Evolutionary conservation across 2,888 invertebrate species (phyloP).

Genomic region (Lepidonotus clava): DNA sequence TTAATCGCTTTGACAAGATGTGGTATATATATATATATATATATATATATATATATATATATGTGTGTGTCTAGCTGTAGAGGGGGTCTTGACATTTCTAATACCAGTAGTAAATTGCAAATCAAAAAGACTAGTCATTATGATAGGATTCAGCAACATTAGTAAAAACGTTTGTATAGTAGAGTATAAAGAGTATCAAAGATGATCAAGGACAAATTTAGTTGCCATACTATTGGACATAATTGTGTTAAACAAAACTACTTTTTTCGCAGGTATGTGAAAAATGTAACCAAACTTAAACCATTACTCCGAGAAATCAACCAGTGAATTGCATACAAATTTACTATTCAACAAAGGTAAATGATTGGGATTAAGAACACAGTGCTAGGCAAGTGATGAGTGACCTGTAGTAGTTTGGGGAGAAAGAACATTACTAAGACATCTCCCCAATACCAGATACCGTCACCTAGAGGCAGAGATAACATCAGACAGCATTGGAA

Average conservation of each 20-base stretch:
- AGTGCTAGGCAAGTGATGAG: not conserved
- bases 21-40: not conserved
- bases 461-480: slow-evolving; percentile 24
- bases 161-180: too few relatives aligned
- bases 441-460: not conserved
- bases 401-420: not conserved
- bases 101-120: too few relatives aligned
- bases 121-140: too few relatives aligned
- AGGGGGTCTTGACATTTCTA: not conserved
- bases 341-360: not conserved
- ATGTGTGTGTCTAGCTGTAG: not conserved
- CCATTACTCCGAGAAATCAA: too few relatives aligned
- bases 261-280: too few relatives aligned
- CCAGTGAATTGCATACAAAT: not conserved
- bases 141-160: too few relatives aligned
- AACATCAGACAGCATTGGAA: slow-evolving; percentile 13
- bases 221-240: too few relatives aligned
- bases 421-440: not conserved
- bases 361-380: not conserved
- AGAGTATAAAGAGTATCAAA: too few relatives aligned
- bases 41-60: not conserved
- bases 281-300: too few relatives aligned
- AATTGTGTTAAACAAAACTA: too few relatives aligned
- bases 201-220: too few relatives aligned
- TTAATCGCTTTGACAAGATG: not conserved